phyloP scores from a whole-genome alignment of 1,140 invertebrate species.

The Rhopalosiphum maidis region DNA sequence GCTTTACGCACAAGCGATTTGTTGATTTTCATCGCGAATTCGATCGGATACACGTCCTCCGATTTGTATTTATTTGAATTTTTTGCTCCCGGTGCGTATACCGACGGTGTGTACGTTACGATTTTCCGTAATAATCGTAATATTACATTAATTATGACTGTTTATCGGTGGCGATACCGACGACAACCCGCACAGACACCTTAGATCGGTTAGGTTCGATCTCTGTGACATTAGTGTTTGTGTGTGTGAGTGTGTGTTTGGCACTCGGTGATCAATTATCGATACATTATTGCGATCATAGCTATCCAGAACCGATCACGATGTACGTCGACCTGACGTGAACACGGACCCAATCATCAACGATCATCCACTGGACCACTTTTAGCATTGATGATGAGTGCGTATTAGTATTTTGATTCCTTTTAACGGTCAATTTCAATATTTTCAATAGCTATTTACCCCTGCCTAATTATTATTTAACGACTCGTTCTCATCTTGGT shows the following conservation, averaged over 20 bases:
- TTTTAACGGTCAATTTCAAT: not conserved
- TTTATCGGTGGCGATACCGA: slow-evolving; percentile 44
- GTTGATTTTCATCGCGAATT: not conserved
- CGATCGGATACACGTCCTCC: not conserved
- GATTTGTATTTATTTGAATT: not conserved
- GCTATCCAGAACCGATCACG: not conserved
- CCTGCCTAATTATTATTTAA: not conserved
- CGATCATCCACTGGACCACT: not conserved
- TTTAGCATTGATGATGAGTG: not conserved
- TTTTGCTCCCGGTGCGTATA: not conserved
- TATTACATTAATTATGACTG: not conserved
- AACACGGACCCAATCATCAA: not conserved
- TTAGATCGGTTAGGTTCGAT: not conserved
- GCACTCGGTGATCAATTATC: not conserved
- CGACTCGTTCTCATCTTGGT: not conserved
- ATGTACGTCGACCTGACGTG: slow-evolving; percentile 34
- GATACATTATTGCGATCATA: not conserved
- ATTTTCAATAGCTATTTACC: not conserved
- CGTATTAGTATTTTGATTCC: not conserved
- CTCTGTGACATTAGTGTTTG: not conserved
- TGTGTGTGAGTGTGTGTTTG: not conserved
- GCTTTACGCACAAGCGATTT: not conserved
- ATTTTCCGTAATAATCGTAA: not conserved
- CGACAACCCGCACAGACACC: not conserved
- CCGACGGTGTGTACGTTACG: not conserved